Conservation (phyloP, 2,888 invertebrate genomes). For the Drosophila ustulata region DNA sequence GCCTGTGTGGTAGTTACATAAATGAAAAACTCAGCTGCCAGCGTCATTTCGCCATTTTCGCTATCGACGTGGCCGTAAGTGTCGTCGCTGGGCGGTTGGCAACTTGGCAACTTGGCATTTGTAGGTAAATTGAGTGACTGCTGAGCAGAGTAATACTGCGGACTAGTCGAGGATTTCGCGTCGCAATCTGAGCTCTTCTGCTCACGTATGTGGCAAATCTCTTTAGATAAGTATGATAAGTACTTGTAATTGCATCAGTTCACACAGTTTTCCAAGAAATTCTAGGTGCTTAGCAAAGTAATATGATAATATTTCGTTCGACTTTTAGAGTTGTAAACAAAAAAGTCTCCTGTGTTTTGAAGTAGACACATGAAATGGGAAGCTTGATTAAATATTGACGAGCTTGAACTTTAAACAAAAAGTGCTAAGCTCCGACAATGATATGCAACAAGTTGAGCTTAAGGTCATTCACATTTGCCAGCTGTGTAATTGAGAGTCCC, state of each 20-base stretch:
- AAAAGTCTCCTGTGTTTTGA: neutral
- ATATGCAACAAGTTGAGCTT: conserved; percentile 38
- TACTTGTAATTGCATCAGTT: conserved; percentile 4
- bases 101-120: conserved; percentile 14
- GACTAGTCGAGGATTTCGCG: conserved; percentile 1
- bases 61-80: conserved; percentile 13
- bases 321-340: neutral
- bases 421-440: neutral
- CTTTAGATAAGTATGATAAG: neutral
- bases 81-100: conserved; percentile 6
- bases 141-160: neutral
- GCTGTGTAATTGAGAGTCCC: conserved; percentile 20
- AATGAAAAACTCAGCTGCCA: conserved; percentile 42
- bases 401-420: conserved; percentile 2
- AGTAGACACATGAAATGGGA: neutral
- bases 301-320: conserved; percentile 2
- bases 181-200: neutral
- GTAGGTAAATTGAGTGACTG: neutral
- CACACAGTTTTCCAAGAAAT: neutral
- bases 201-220: neutral
- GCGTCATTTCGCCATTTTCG: conserved; percentile 35
- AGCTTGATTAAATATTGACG: neutral
- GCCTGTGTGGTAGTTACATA: conserved; percentile 8
- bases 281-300: neutral
- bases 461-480: neutral